Percentiles rank a stretch among this genome's conserved stretches.
phyloP scores from a whole-genome alignment of 2,888 invertebrate genomes.

The Drosophila cyrtoloma region DNA sequence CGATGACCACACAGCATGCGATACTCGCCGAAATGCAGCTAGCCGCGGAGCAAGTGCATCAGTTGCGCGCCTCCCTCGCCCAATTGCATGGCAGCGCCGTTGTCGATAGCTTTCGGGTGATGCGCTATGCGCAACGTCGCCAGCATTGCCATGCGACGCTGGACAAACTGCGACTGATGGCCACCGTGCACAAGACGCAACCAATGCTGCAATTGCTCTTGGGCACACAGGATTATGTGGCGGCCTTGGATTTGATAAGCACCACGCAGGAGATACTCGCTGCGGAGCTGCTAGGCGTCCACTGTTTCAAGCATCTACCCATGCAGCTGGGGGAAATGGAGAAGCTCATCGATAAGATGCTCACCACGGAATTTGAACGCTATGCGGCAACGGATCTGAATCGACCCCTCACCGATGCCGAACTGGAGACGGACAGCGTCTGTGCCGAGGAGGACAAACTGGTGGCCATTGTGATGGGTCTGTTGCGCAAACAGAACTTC shows the following conservation, averaged over 20 bases:
- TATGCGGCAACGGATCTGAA: conserved; percentile 96
- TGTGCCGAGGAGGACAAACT: conserved; percentile 90
- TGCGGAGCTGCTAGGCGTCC: conserved; percentile 95
- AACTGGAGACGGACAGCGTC: conserved; percentile 85
- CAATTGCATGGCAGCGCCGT: conserved; percentile 92
- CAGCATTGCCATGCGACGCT: conserved; percentile 89
- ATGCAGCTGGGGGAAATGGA: conserved; percentile 98
- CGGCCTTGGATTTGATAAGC: conserved; percentile 96
- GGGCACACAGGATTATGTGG: conserved; percentile 98
- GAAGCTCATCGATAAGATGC: conserved; percentile 97
- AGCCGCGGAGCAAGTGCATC: conserved; percentile 91
- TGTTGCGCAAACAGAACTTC: conserved; percentile 94
- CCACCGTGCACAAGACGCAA: conserved; percentile 98
- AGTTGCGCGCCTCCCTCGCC: conserved; percentile 90
- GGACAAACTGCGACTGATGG: conserved; percentile 94
- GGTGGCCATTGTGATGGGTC: conserved; percentile 94
- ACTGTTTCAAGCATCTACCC: conserved; percentile 97
- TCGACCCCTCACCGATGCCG: conserved; percentile 88
- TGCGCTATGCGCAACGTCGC: conserved; percentile 89
- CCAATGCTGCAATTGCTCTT: conserved; percentile 97
- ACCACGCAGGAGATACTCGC: conserved; percentile 97
- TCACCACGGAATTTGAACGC: conserved; percentile 96
- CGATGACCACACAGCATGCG: conserved; percentile 98
- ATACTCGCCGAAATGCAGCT: conserved; percentile 97
- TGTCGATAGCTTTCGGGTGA: conserved; percentile 91